phyloP scores from a whole-genome alignment of 2,888 invertebrate genomes.

The Sinohyriopsis cumingii region DNA sequence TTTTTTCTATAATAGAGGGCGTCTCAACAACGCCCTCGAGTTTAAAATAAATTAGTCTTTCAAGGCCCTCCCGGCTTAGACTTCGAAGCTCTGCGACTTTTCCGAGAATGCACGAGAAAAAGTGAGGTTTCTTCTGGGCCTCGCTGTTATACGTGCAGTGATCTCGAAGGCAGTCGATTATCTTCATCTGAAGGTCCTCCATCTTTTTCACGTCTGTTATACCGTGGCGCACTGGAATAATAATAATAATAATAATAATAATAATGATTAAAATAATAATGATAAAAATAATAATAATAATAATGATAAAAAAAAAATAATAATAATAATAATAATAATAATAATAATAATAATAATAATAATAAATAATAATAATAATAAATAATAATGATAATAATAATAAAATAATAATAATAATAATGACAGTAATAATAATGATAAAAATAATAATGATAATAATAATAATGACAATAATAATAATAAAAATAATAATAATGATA shows the following conservation, averaged over 20 bases:
- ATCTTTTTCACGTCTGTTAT: conserved; percentile 92
- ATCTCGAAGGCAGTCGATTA: conserved; percentile 94
- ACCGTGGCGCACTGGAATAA: conserved; percentile 88
- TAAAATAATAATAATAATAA: background rate
- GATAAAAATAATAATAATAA: background rate
- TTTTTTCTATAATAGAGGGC: conserved; percentile 93
- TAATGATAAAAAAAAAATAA: no score
- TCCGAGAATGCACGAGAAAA: conserved; percentile 92
- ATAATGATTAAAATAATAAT: background rate
- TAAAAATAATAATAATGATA: no score
- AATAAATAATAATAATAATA: conserved; percentile 32
- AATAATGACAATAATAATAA: background rate
- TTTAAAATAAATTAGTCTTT: conserved; percentile 94
- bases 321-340: no score
- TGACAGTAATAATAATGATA: conserved; percentile 42
- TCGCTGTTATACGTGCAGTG: conserved; percentile 95
- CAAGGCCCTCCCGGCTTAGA: conserved; percentile 92
- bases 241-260: conserved; percentile 1
- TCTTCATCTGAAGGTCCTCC: conserved; percentile 96
- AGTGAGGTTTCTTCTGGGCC: conserved; percentile 91
- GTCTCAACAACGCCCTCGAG: conserved; percentile 92
- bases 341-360: no score
- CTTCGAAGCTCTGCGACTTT: conserved; percentile 94
- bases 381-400: background rate
- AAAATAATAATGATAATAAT: background rate